phyloP scores from a whole-genome alignment of 2,113 vertebrate genomes.

The Gallinago media region DNA sequence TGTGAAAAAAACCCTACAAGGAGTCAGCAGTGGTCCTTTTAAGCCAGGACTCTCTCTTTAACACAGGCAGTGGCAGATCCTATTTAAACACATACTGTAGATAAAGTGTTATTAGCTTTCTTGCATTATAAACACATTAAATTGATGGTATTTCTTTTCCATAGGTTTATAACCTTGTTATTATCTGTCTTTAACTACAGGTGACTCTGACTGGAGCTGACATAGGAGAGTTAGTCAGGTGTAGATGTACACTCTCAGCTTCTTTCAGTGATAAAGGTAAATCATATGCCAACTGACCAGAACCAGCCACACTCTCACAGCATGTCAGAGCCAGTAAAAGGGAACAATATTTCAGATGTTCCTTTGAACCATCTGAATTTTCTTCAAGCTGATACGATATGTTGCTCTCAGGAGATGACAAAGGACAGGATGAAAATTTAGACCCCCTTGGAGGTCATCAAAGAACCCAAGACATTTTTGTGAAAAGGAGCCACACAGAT shows the following conservation, averaged over 20 bases:
- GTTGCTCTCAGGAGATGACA: background rate
- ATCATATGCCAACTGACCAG: background rate
- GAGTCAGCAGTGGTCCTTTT: background rate
- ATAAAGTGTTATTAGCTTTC: background rate
- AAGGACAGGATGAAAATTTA: background rate
- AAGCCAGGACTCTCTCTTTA: background rate
- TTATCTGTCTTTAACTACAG: background rate
- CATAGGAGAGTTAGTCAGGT: background rate
- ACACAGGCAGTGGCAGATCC: background rate
- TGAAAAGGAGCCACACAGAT: background rate
- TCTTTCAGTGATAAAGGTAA: background rate
- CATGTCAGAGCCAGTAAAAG: background rate
- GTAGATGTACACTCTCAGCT: background rate
- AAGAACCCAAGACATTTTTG: background rate
- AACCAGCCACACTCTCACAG: background rate
- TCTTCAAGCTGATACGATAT: background rate
- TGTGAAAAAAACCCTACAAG: background rate
- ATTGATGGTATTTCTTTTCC: background rate
- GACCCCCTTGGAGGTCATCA: background rate
- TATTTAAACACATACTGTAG: background rate
- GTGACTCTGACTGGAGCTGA: background rate
- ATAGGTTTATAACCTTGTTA: background rate
- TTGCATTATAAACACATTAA: fast-evolving
- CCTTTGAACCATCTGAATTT: background rate
- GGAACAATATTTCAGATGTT: background rate